Base-by-base conservation (phyloP, 2,797 vertebrate species). In the Parauchenoglanis ngamensis region DNA sequence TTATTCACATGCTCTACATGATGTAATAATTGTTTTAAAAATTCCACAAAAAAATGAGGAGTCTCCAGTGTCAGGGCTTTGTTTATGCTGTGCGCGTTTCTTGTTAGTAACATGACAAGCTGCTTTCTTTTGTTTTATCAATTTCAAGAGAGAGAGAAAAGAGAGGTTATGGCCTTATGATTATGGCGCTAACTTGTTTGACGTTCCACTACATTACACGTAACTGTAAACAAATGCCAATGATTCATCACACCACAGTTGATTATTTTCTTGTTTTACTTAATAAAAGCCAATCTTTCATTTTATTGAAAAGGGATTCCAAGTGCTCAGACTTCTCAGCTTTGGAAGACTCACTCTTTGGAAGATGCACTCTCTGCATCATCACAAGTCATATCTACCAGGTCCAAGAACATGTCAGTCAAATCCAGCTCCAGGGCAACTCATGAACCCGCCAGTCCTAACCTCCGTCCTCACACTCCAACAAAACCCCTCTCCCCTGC, bases 371-470 rank as follows among this genome's bases (percentile, higher is more conserved):
- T 35, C 40, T 73, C 75, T 52, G 73, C 59, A 46, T 68, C 65
- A 78, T 72, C 46, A 78, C 13, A 31, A 86, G 15, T 80, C 67
- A 65, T 52, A 84, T 73, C 65, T 73, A 75, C 46, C 44, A 44
- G 40, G 17, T 46, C 54, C 31, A 7, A 83, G 11, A 52, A 56
- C 28, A 2, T 57, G 67, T 49, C 73, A 75, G 21, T 86, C 88
- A 87, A 87, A 63, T 57, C 35, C 82, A 78, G 76, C 85, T 83
- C 35, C 15, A 17, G 77, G 77, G n/a, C 52, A 79, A 72, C 73
- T 31, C 59, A 11, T 35, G 68, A 79, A 63, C 72, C 57, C 17
- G 8, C 59, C 15, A 46, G 75, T 86, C 86, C 28, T 57, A 59
- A 44, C 80, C 83, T 79, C 52, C 23, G 11, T 65, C 61, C 61